Evolutionary conservation across 2,888 invertebrate genomes (phyloP).

Genomic region (Conchocele bisecta): DNA sequence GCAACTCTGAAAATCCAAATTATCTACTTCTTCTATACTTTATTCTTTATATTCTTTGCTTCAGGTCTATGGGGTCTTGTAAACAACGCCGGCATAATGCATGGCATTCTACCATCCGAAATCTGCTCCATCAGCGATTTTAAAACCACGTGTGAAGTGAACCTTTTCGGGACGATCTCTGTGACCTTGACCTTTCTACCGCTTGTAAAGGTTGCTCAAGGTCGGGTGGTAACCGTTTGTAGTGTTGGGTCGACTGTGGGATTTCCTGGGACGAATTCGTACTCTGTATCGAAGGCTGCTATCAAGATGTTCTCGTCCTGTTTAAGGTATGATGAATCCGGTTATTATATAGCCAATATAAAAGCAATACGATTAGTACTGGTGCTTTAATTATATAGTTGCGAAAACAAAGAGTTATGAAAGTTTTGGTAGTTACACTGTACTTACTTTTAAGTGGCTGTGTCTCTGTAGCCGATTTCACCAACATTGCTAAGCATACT

Average conservation of each 20-base stretch:
- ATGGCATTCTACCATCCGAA: constrained; percentile 74
- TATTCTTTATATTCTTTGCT: too few relatives aligned
- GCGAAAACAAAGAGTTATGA: too few relatives aligned
- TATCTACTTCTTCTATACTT: too few relatives aligned
- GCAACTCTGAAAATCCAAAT: too few relatives aligned
- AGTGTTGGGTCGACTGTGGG: constrained; percentile 69
- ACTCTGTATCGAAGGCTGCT: constrained; percentile 73
- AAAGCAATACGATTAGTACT: too few relatives aligned
- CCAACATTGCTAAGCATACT: too few relatives aligned
- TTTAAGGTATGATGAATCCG: constrained; percentile 66
- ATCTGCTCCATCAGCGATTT: constrained; percentile 79
- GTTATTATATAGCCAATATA: too few relatives aligned
- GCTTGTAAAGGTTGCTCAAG: constrained; percentile 64
- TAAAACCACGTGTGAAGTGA: constrained; percentile 67
- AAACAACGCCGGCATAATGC: constrained; percentile 77
- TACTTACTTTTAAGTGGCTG: too few relatives aligned
- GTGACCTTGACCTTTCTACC: constrained; percentile 70
- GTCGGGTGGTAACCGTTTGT: constrained; percentile 74
- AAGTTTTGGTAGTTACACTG: too few relatives aligned
- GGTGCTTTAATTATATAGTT: too few relatives aligned
- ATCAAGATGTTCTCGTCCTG: constrained; percentile 74
- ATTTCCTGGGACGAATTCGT: constrained; percentile 53
- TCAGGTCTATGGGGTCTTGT: constrained; percentile 77
- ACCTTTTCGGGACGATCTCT: constrained; percentile 80
- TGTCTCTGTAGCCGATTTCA: too few relatives aligned